Conservation (phyloP, 2,797 vertebrate genomes). For the Sparus aurata region DNA sequence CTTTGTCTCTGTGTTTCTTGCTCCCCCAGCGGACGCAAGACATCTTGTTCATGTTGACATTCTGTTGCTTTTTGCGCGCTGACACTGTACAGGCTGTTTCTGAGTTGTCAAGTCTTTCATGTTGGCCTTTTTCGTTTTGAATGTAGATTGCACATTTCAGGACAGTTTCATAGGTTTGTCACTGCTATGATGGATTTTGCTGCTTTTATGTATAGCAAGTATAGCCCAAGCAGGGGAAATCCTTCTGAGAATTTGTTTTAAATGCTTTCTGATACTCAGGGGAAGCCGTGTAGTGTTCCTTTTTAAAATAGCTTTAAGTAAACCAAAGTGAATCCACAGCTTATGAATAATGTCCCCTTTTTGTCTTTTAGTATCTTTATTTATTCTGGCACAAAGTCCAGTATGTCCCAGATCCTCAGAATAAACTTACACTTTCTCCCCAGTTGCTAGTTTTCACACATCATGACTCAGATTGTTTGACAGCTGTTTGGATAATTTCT, state of each 20-base stretch:
- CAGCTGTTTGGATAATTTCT: constrained; percentile 13
- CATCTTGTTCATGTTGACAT: constrained; percentile 12
- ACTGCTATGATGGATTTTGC: constrained; percentile 12
- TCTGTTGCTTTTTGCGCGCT: constrained; percentile 20
- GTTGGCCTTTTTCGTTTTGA: constrained; percentile 34
- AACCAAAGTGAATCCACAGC: neutral
- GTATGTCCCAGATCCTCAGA: constrained; percentile 2
- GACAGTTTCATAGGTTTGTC: constrained; percentile 16
- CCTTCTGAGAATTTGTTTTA: neutral
- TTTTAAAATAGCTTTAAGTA: neutral
- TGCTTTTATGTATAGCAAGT: constrained; percentile 14
- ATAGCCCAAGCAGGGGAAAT: neutral
- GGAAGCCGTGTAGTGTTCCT: neutral
- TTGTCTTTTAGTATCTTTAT: neutral
- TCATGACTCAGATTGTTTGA: constrained; percentile 28
- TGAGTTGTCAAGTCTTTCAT: constrained; percentile 28
- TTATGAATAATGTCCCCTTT: neutral
- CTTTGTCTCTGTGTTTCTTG: constrained; percentile 44
- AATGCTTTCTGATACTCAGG: neutral
- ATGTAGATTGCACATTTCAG: constrained; percentile 17
- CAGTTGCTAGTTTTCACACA: constrained; percentile 20
- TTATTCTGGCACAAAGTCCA: neutral
- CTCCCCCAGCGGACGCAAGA: constrained; percentile 29
- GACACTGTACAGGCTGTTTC: constrained; percentile 30
- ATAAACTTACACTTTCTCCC: neutral